Evolutionary conservation across 2,888 invertebrate species (phyloP), one percentile per base, ranked within the genome.

Genomic region (Belgica antarctica): DNA sequence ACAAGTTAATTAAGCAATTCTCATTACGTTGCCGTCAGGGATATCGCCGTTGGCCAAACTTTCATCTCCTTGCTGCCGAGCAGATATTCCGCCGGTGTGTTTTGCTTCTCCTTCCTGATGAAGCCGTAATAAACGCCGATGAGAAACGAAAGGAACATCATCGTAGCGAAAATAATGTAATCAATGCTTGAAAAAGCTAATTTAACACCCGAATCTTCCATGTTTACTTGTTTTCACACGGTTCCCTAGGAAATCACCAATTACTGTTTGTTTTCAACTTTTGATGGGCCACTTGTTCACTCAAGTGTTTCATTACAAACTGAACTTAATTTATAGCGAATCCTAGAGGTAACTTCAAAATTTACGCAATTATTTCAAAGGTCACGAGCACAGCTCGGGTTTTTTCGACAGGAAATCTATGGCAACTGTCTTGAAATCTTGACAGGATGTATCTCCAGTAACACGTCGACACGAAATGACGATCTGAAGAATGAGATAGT

Each of bases 81-180:
- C 12, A 70, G 19, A 46, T 70, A 70, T 41, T 70, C 70, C 7
- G 41, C 41, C 25, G 70, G 59, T 7, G 59, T 70, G 17, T 70
- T 61, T 27, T 70, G 70, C 19, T 70, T 70, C 27, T 36, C 3
- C 34, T 70, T 70, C 17, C 59, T 22, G 46, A 70, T 34, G 17
- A 70, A 70, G 15, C 70, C 70, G 22, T 70, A 70, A 22, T 70
- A 70, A 1, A 70, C n/a, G 15, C 70, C 70, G 41, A 70, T 70
- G 1, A 70, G 41, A 15, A 61, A 46, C 17, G 70, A 70, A 8
- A 70, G 61, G 10, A 61, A 41, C 70, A 70, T 61, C 70, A 70
- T 70, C 25, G 24, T 15, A 12, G 24, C 70, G 36, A 70, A 70
- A 1, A 70, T 10, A 25, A 70, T 27, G 61, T 70, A 70, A 25